Evolutionary conservation across 2,888 invertebrate species (phyloP).

Genomic region (Macrosiphum euphorbiae): DNA sequence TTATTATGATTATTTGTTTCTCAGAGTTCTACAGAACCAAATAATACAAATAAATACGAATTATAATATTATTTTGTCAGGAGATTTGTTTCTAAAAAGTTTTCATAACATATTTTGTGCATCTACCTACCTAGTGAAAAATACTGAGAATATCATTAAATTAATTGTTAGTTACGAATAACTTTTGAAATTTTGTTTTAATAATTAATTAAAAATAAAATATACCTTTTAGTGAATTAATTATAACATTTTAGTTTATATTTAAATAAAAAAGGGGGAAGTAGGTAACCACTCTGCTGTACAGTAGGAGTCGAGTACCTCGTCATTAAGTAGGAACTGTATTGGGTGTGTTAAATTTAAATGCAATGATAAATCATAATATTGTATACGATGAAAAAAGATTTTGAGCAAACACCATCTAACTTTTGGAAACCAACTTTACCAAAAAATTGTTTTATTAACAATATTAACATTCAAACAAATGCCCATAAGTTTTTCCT

Average conservation of each 20-base stretch:
- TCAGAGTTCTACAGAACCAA: background rate
- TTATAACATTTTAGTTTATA: background rate
- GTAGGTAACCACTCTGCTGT: background rate
- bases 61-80: background rate
- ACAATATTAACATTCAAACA: background rate
- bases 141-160: conserved; percentile 30
- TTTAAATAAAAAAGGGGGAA: background rate
- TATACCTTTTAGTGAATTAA: background rate
- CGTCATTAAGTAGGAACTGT: background rate
- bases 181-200: background rate
- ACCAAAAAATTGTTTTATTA: background rate
- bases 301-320: background rate
- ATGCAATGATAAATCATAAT: background rate
- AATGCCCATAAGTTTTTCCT: background rate
- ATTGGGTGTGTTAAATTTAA: background rate
- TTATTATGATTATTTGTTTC: background rate
- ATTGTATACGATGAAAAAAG: background rate
- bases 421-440: background rate
- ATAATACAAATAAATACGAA: background rate
- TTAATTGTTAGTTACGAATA: background rate
- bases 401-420: background rate
- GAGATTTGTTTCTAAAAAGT: conserved; percentile 3
- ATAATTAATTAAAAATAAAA: conserved; percentile 19
- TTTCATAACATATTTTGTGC: background rate
- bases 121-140: background rate